Evolutionary conservation across 2,113 vertebrate species (phyloP).

Genomic region (Helogale parvula): DNA sequence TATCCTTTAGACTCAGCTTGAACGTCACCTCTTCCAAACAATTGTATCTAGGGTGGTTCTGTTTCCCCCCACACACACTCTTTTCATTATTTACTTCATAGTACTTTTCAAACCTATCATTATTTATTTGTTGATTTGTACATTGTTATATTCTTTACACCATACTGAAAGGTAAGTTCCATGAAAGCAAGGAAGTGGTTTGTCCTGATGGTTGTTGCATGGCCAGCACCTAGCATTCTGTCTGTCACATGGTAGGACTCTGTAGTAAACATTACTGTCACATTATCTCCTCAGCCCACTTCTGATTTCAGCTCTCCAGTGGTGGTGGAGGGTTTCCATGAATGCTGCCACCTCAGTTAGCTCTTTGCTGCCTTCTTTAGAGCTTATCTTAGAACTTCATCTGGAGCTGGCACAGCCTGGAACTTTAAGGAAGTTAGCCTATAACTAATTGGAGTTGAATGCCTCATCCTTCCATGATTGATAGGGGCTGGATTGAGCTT

Average conservation of each 20-base stretch:
- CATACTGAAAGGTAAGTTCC: background rate
- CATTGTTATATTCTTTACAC: background rate
- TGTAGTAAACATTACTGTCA: background rate
- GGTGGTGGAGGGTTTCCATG: background rate
- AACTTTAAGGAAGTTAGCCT: background rate
- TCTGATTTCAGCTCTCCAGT: background rate
- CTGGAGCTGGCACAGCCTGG: background rate
- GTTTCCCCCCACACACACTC: background rate
- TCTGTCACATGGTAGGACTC: background rate
- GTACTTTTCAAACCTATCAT: background rate
- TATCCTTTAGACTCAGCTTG: background rate
- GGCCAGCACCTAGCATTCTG: background rate
- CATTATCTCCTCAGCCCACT: background rate
- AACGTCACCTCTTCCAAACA: background rate
- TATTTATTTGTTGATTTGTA: background rate
- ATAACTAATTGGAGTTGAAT: background rate
- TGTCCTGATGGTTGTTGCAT: background rate
- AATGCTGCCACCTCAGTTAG: background rate
- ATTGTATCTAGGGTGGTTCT: background rate
- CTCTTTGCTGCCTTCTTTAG: background rate
- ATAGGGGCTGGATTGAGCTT: background rate
- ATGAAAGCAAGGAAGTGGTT: background rate
- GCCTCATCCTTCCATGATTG: background rate
- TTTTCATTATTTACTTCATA: background rate
- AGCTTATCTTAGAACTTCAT: background rate